A percentile compares a stretch with the other conserved stretches of the same genome.
Conservation (phyloP, 2,797 vertebrate species). For the Clamator glandarius region DNA sequence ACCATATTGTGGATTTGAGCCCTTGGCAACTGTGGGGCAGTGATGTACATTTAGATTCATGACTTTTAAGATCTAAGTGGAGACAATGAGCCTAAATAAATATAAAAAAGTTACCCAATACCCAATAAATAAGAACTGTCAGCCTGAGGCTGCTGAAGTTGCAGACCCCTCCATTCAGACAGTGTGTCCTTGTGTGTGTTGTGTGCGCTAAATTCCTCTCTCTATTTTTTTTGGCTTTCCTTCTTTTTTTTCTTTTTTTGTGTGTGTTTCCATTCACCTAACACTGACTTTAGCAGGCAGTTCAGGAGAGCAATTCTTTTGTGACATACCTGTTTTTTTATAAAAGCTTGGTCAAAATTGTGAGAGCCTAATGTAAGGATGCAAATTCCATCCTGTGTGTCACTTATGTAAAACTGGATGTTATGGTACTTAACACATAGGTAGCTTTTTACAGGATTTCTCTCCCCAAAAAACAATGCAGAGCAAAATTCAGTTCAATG, state of each 20-base stretch:
- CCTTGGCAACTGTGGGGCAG: background rate
- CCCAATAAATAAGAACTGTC: background rate
- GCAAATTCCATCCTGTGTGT: background rate
- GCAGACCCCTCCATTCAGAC: background rate
- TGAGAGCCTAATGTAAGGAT: background rate
- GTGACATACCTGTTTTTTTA: too few species aligned
- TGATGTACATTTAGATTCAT: background rate
- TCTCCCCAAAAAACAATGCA: background rate
- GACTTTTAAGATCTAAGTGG: background rate
- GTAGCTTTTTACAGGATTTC: background rate
- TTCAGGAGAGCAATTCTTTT: too few species aligned
- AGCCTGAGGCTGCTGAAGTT: background rate
- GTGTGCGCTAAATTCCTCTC: too few species aligned
- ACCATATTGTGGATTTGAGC: background rate
- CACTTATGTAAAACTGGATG: background rate
- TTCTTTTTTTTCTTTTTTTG: too few species aligned
- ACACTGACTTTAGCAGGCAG: too few species aligned
- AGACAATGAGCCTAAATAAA: background rate
- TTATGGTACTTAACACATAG: background rate
- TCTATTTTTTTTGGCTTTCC: too few species aligned
- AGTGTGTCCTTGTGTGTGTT: fast-evolving
- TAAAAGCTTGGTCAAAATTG: background rate
- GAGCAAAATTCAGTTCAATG: background rate
- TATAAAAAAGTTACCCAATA: background rate
- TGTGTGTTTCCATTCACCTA: too few species aligned